phyloP scores from a whole-genome alignment of 2,113 vertebrate species.

The Herpetotheres cachinnans region DNA sequence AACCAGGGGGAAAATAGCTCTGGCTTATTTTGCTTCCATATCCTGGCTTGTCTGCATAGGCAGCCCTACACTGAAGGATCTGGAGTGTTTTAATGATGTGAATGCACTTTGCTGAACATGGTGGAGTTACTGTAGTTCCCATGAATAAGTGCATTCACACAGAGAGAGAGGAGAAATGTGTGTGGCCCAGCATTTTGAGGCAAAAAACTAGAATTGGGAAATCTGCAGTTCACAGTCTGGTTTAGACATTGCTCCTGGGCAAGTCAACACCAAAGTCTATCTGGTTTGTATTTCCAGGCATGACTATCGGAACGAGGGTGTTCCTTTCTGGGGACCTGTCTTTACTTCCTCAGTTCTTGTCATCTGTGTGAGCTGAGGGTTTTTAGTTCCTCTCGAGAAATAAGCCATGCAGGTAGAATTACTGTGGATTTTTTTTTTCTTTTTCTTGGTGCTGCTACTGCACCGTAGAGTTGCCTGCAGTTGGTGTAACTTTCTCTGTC shows the following conservation, averaged over 20 bases:
- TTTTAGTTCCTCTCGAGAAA: not conserved
- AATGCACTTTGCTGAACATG: not conserved
- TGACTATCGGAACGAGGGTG: rapidly evolving
- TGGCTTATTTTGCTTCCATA: not conserved
- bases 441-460: not conserved
- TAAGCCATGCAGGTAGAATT: not conserved
- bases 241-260: not conserved
- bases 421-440: too few relatives aligned
- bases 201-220: not conserved
- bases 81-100: not conserved
- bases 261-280: not conserved
- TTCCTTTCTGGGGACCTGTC: not conserved
- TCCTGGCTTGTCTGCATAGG: not conserved
- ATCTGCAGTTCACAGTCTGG: not conserved
- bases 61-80: not conserved
- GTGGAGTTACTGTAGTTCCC: not conserved
- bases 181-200: not conserved
- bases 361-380: not conserved
- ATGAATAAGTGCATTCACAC: not conserved
- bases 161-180: not conserved
- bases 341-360: not conserved
- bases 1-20: not conserved
- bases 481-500: not conserved
- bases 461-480: not conserved
- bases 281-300: not conserved